Evolutionary conservation across 2,888 invertebrate species (phyloP), one percentile per base, ranked within the genome.

Genomic region (Drosophila recens): DNA sequence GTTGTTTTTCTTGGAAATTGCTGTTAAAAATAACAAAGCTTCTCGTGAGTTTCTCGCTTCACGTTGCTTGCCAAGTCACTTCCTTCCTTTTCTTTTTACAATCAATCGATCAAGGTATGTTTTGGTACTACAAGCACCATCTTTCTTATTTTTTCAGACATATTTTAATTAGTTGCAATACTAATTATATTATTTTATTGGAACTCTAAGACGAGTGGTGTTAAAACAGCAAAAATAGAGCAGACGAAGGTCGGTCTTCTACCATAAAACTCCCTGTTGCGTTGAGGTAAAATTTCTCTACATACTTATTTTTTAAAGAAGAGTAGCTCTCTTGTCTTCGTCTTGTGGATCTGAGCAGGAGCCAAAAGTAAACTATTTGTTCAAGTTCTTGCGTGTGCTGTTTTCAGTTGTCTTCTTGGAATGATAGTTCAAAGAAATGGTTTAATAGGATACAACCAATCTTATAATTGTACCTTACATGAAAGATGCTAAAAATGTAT

Each of bases 1-100:
- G 66, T 89, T 89, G 86, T 90, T 90, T 86, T 90, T 85, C 86
- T 89, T 90, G 81, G 72, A 80, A 86, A 90, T 86, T 86, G 88
- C 89, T 86, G 80, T 88, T 90, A 90, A 88, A 85, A 90, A 86
- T 82, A 86, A 86, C 90, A 86, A 86, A 85, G 83, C 90, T 73
- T 23, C 74, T 83, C 72, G 70, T 65, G 74, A 80, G 89, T 72
- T 88, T 51, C 80, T 72, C 72, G 74, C 70, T 77, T 64, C 49
- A 75, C 66, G 59, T 58, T 76, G 75, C 87, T 70, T 74, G 82
- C 80, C 80, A 85, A 87, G 72, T 85, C 66, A 71, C 87, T 82
- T 88, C 87, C 89, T 86, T 74, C 72, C 53, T 15, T 20, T 15
- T 30, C 48, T 33, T 13, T 13, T 15, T 57, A 15, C 23, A 57